Conservation (phyloP, 2,888 invertebrate genomes). For the Ichneumoninae sp. region DNA sequence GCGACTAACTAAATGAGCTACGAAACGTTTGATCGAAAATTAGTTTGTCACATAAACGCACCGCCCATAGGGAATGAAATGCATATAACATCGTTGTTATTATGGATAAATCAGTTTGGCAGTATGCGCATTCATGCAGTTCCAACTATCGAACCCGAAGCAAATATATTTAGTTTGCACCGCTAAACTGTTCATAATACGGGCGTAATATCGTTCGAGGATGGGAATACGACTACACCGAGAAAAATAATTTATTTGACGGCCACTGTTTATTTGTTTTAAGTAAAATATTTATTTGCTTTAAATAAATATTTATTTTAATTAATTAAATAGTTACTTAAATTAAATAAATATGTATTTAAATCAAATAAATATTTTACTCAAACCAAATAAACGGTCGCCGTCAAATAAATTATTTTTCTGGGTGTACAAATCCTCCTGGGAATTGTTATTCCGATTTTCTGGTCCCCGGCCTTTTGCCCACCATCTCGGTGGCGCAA, state of each 20-base stretch:
- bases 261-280: too few species aligned
- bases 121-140: slow-evolving; percentile 31
- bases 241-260: too few species aligned
- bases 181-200: slow-evolving; percentile 48
- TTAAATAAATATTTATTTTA: too few species aligned
- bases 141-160: slow-evolving; percentile 4
- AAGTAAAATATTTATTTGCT: too few species aligned
- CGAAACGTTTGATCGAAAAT: slow-evolving; percentile 31
- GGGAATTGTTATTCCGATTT: slow-evolving; percentile 11
- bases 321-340: too few species aligned
- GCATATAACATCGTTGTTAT: not conserved
- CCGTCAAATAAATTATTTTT: too few species aligned
- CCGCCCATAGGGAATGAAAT: not conserved
- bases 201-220: slow-evolving; percentile 15
- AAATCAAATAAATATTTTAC: too few species aligned
- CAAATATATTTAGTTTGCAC: slow-evolving; percentile 23
- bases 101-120: slow-evolving; percentile 28
- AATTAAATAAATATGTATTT: too few species aligned
- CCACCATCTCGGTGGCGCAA: not conserved
- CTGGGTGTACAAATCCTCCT: too few species aligned
- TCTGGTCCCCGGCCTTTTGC: not conserved
- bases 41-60: slow-evolving; percentile 38
- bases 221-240: slow-evolving; percentile 6
- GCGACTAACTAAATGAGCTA: slow-evolving; percentile 30
- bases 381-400: too few species aligned